Evolutionary conservation across 2,797 vertebrate genomes (phyloP).

Genomic region (Leptatherina wallacei): DNA sequence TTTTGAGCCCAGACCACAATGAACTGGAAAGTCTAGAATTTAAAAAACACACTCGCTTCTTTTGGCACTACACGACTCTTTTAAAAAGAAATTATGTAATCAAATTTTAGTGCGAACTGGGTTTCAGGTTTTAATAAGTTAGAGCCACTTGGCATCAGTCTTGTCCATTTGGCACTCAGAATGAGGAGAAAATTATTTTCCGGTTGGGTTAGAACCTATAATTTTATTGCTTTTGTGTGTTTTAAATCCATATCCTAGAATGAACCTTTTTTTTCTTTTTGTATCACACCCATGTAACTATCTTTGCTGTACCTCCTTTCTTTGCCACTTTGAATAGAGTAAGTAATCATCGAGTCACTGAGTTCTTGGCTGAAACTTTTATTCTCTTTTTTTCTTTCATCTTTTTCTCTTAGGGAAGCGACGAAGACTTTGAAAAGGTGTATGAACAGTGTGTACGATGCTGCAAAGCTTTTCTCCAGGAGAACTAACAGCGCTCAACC

Average conservation of each 20-base stretch:
- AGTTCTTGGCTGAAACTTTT: conserved; percentile 5
- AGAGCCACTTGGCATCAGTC: conserved; percentile 30
- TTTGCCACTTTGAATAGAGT: neutral
- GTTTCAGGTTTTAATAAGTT: neutral
- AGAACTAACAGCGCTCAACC: conserved; percentile 71
- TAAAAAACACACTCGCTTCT: conserved; percentile 2
- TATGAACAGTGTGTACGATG: conserved; percentile 94
- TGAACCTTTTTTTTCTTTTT: neutral
- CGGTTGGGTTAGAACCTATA: conserved; percentile 4
- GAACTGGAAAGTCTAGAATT: neutral
- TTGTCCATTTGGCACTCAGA: neutral
- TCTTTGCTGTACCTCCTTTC: neutral
- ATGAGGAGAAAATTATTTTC: neutral
- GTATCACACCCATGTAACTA: neutral
- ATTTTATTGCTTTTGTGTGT: conserved; percentile 6
- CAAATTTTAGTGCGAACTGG: neutral
- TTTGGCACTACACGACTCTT: neutral
- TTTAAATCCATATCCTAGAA: neutral
- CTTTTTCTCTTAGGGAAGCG: conserved; percentile 82
- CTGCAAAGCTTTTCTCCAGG: conserved; percentile 92
- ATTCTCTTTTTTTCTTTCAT: conserved; percentile 15
- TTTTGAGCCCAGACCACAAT: neutral
- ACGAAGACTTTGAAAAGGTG: conserved; percentile 94
- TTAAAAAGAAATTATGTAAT: neutral
- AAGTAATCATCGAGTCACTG: too few species aligned